Evolutionary conservation across 1,140 invertebrate species (phyloP).

Genomic region (Drosophila lowei): DNA sequence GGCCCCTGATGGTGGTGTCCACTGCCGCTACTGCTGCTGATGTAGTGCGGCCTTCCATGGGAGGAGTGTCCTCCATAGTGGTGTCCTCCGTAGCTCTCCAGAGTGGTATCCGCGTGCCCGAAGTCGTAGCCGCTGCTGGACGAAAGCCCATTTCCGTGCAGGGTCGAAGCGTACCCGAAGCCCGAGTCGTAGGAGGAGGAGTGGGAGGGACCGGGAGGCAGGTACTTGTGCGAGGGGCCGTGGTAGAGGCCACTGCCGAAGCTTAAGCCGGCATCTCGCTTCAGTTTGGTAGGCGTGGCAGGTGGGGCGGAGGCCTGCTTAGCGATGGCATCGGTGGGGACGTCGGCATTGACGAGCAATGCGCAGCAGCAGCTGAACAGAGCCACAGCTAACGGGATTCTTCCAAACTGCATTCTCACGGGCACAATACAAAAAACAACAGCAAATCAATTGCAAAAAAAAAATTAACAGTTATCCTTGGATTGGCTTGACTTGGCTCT

Average conservation of each 20-base stretch:
- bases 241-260: slow-evolving; percentile 47
- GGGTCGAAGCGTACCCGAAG: slow-evolving; percentile 16
- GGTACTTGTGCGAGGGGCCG: slow-evolving; percentile 69
- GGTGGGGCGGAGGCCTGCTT: too few species aligned
- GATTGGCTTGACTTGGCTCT: neutral
- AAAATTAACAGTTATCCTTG: slow-evolving; percentile 33
- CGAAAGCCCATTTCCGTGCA: slow-evolving; percentile 45
- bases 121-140: slow-evolving; percentile 57
- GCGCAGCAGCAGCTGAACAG: slow-evolving; percentile 8
- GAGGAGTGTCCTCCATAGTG: slow-evolving; percentile 29
- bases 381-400: slow-evolving; percentile 25
- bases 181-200: slow-evolving; percentile 5
- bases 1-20: slow-evolving; percentile 32
- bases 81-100: slow-evolving; percentile 20
- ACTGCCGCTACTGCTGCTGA: slow-evolving; percentile 9
- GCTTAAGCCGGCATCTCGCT: slow-evolving; percentile 13
- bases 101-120: slow-evolving; percentile 10
- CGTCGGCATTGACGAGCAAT: neutral
- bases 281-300: slow-evolving; percentile 15
- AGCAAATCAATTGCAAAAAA: slow-evolving; percentile 25
- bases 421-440: neutral
- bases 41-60: slow-evolving; percentile 25
- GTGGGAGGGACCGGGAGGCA: slow-evolving; percentile 43
- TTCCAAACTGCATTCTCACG: slow-evolving; percentile 21
- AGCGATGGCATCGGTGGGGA: neutral